Evolutionary conservation across 2,888 invertebrate genomes (phyloP).

Genomic region (Apodemia zela): DNA sequence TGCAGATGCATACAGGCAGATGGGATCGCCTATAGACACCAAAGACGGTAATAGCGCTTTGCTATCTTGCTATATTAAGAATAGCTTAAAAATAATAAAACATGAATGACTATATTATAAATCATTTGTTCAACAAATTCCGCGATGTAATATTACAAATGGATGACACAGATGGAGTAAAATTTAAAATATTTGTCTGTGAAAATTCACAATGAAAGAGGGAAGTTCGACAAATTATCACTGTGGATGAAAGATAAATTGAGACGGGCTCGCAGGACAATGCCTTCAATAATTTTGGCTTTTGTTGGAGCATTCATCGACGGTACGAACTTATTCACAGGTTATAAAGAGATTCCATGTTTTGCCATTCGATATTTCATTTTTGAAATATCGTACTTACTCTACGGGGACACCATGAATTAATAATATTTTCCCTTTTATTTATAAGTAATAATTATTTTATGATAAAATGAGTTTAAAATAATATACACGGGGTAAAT

Average conservation of each 20-base stretch:
- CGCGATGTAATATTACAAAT: constrained; percentile 1
- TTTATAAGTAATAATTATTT: too few relatives aligned
- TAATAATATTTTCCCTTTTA: too few relatives aligned
- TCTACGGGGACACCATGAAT: too few relatives aligned
- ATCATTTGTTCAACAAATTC: not conserved
- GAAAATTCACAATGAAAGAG: constrained; percentile 27
- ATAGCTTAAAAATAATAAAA: too few relatives aligned
- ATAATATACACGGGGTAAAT: too few relatives aligned
- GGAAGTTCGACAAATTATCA: constrained; percentile 29
- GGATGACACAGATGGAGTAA: not conserved
- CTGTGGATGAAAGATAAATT: constrained; percentile 25
- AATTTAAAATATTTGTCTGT: constrained; percentile 18
- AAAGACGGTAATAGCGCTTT: too few relatives aligned
- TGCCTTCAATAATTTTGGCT: constrained; percentile 25
- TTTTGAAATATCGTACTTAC: not conserved
- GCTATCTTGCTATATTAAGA: too few relatives aligned
- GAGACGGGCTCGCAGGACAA: constrained; percentile 24
- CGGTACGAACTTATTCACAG: constrained; percentile 5
- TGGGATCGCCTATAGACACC: too few relatives aligned
- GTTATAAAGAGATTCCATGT: constrained; percentile 2
- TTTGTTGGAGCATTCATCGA: constrained; percentile 25
- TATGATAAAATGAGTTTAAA: too few relatives aligned
- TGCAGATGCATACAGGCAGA: too few relatives aligned
- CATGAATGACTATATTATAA: not conserved
- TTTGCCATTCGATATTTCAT: not conserved